Percentiles rank a stretch among this genome's conserved stretches.
These are phyloP conservation scores for Anolis sagrei DNA, from an alignment of 2,113 vertebrate genomes.

Conservation along the genomic window DNA sequence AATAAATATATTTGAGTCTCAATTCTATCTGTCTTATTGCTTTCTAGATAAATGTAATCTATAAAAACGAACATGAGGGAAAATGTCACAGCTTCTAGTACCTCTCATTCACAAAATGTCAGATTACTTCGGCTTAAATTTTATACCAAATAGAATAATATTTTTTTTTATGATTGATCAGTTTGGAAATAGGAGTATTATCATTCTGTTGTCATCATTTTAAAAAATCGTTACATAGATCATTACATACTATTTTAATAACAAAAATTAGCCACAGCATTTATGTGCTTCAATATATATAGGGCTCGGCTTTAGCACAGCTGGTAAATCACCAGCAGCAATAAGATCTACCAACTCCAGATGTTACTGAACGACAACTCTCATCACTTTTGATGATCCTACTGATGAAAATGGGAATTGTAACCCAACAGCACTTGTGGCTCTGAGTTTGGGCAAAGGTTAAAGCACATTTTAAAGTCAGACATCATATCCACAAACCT, in stretches of 20 bases:
- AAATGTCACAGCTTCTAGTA: background rate
- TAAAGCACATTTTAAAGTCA: no score
- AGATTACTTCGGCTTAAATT: background rate
- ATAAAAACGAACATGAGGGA: background rate
- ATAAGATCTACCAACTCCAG: no score
- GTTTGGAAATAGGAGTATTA: background rate
- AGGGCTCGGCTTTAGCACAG: no score
- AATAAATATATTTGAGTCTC: constrained; percentile 14
- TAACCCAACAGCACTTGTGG: no score
- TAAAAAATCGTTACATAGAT: background rate
- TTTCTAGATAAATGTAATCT: constrained; percentile 20
- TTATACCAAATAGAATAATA: background rate
- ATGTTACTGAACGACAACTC: no score
- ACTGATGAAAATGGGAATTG: no score
- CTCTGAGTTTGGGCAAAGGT: no score
- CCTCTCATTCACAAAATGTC: background rate
- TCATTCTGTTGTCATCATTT: background rate
- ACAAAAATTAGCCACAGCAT: background rate
- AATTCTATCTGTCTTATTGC: background rate
- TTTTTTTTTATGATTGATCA: background rate
- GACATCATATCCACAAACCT: no score
- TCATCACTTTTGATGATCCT: no score
- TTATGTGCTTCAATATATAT: background rate
- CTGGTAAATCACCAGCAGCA: no score
- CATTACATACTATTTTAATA: background rate